These are phyloP conservation scores for Hirtodrosophila histrioides DNA, from an alignment of 2,888 invertebrate species.

Conservation along the genomic window DNA sequence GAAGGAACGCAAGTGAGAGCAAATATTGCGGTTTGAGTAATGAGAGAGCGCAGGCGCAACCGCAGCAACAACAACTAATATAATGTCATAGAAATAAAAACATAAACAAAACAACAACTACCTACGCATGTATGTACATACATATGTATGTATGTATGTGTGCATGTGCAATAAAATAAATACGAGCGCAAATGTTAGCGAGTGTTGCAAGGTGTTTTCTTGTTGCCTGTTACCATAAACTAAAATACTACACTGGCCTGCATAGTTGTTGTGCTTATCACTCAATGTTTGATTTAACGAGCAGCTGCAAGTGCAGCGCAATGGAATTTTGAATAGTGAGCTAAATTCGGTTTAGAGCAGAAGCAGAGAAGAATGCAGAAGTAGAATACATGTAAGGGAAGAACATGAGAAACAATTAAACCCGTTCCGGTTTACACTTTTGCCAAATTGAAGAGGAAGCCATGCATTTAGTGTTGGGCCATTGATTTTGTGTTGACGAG, in stretches of 20 bases:
- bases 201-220: slow-evolving; percentile 74
- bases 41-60: slow-evolving; percentile 50
- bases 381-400: no score
- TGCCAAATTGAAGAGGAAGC: no score
- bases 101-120: slow-evolving; percentile 26
- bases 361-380: no score
- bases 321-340: background rate
- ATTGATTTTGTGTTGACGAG: slow-evolving; percentile 17
- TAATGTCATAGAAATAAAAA: slow-evolving; percentile 35
- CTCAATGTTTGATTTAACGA: slow-evolving; percentile 20
- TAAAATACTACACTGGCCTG: slow-evolving; percentile 30
- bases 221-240: slow-evolving; percentile 31
- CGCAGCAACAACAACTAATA: slow-evolving; percentile 26
- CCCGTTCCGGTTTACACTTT: no score
- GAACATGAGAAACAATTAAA: no score
- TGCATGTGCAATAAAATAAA: slow-evolving; percentile 52
- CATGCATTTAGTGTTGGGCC: background rate
- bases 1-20: slow-evolving; percentile 10
- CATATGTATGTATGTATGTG: slow-evolving; percentile 10
- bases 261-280: slow-evolving; percentile 17
- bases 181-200: slow-evolving; percentile 46
- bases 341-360: no score
- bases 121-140: slow-evolving; percentile 3
- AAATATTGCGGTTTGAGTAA: slow-evolving; percentile 22
- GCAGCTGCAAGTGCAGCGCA: slow-evolving; percentile 29